Percentiles rank a stretch among this genome's conserved stretches.
Conservation (phyloP, 1,140 invertebrate species). For the Magallana angulata region DNA sequence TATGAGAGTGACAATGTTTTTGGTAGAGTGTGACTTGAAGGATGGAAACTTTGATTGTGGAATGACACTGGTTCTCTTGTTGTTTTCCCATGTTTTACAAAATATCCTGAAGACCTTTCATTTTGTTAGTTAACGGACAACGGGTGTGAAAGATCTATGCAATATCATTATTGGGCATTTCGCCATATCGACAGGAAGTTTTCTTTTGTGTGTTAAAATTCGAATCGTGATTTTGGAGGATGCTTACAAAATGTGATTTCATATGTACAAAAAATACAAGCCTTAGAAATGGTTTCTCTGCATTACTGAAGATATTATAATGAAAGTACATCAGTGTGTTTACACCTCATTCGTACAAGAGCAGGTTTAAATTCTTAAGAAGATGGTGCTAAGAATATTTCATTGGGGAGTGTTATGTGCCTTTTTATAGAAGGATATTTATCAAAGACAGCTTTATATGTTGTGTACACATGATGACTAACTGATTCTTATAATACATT, state of each 20-base stretch:
- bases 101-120: not conserved
- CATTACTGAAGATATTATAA: not conserved
- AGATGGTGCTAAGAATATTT: constrained; percentile 38
- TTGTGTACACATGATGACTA: constrained; percentile 30
- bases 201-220: not conserved
- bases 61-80: not conserved
- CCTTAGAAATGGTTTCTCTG: not conserved
- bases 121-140: not conserved
- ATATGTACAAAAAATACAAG: not conserved
- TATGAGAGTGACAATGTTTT: too few species aligned
- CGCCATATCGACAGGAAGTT: not conserved
- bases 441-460: constrained; percentile 27
- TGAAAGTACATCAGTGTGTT: not conserved
- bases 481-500: constrained; percentile 7
- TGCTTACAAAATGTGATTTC: not conserved
- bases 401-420: constrained; percentile 6
- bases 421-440: constrained; percentile 24
- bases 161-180: constrained; percentile 25
- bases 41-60: not conserved
- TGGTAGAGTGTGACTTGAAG: too few species aligned
- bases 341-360: constrained; percentile 8
- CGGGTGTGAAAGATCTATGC: constrained; percentile 9
- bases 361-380: constrained; percentile 12
- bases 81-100: not conserved
- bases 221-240: not conserved